Conservation (phyloP, 2,113 vertebrate genomes). For the Lepisosteus oculatus region DNA sequence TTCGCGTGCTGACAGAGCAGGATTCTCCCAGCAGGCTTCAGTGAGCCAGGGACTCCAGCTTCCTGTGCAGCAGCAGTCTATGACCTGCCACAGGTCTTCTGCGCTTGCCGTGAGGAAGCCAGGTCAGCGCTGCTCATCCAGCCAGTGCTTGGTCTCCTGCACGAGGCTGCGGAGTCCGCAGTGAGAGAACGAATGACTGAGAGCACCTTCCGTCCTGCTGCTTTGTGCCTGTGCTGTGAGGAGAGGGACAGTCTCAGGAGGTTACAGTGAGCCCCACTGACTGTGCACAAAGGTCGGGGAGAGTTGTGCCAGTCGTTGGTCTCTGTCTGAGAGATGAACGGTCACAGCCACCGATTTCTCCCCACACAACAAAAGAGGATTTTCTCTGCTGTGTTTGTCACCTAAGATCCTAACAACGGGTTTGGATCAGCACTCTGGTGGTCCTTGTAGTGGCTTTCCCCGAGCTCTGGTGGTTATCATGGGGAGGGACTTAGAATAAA, state of each 20-base stretch:
- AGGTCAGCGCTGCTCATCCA: no score
- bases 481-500: conserved; percentile 26
- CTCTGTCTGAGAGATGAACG: conserved; percentile 32
- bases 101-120: no score
- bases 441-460: conserved; percentile 27
- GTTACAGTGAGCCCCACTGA: neutral
- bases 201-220: no score
- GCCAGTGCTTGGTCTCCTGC: no score
- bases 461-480: conserved; percentile 20
- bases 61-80: no score
- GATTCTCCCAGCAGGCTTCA: no score
- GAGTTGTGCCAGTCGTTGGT: conserved; percentile 21
- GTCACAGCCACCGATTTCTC: conserved; percentile 22
- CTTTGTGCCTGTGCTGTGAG: neutral
- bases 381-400: conserved; percentile 24
- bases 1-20: no score
- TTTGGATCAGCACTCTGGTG: conserved; percentile 32
- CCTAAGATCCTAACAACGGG: conserved; percentile 20
- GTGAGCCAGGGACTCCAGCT: no score
- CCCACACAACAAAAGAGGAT: conserved; percentile 10
- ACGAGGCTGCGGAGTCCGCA: no score
- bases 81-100: no score
- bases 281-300: neutral
- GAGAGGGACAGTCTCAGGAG: neutral
- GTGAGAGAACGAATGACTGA: no score